phyloP scores from a whole-genome alignment of 2,113 vertebrate genomes.

The Pollimyrus isidori region DNA sequence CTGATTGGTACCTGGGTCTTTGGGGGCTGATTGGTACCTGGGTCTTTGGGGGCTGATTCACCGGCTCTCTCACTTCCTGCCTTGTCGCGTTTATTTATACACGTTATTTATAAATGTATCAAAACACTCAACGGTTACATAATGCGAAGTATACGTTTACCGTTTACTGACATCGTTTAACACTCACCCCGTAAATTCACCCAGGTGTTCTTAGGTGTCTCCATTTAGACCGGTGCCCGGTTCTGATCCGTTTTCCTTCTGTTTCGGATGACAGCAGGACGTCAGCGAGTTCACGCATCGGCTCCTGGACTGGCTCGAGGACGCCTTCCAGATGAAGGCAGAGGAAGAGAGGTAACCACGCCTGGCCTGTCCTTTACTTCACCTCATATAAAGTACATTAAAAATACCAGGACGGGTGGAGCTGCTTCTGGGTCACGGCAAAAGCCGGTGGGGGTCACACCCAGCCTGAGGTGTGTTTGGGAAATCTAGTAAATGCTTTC shows the following conservation, averaged over 20 bases:
- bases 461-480: neutral
- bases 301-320: constrained; percentile 75
- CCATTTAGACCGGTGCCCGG: neutral
- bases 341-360: constrained; percentile 70
- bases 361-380: neutral
- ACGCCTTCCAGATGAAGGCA: constrained; percentile 77
- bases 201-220: neutral
- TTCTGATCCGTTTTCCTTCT: constrained; percentile 18
- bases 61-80: neutral
- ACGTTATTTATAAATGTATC: neutral
- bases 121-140: neutral
- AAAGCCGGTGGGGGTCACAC: neutral
- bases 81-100: neutral
- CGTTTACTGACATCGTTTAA: too few relatives aligned
- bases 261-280: constrained; percentile 60
- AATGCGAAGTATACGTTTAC: neutral
- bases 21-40: constrained; percentile 54
- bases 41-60: neutral
- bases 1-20: constrained; percentile 70
- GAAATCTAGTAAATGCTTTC: neutral
- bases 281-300: constrained; percentile 80
- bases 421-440: neutral
- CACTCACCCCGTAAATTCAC: too few relatives aligned
- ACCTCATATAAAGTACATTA: neutral
- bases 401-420: neutral